These are phyloP conservation scores for Elymnias hypermnestra DNA, from an alignment of 1,140 invertebrate species.

Conservation along the genomic window DNA sequence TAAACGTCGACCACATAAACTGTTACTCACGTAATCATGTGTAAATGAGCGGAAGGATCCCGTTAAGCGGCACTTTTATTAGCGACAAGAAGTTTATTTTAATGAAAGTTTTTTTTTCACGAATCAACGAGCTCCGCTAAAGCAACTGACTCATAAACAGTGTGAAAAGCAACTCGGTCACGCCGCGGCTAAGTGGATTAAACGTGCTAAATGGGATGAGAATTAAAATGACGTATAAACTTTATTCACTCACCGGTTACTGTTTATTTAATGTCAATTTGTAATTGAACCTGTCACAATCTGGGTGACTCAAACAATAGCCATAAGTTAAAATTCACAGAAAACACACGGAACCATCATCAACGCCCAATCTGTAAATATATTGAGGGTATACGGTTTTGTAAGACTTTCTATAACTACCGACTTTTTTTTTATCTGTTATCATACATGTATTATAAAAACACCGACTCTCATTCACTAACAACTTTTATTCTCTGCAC, in stretches of 20 bases:
- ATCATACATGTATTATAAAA: too few relatives aligned
- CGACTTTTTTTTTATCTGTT: too few relatives aligned
- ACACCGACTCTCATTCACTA: too few relatives aligned
- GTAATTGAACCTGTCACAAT: too few relatives aligned
- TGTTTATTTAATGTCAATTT: too few relatives aligned
- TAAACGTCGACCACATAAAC: background rate
- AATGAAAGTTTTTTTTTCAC: slow-evolving; percentile 5
- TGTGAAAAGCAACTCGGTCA: slow-evolving; percentile 6
- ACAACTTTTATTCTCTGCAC: too few relatives aligned
- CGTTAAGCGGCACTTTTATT: slow-evolving; percentile 5
- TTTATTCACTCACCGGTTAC: slow-evolving; percentile 2
- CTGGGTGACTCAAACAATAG: too few relatives aligned
- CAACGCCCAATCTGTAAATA: too few relatives aligned
- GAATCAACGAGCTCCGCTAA: slow-evolving; percentile 4
- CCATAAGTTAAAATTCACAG: too few relatives aligned
- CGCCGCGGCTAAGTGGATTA: slow-evolving; percentile 11
- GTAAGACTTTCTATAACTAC: too few relatives aligned
- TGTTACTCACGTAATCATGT: background rate
- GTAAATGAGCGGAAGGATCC: slow-evolving; percentile 9
- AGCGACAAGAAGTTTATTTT: background rate
- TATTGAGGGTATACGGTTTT: too few relatives aligned
- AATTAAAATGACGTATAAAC: slow-evolving; percentile 8
- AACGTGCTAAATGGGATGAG: slow-evolving; percentile 10
- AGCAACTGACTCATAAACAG: slow-evolving; percentile 5
- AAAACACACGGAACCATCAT: too few relatives aligned